Percentiles rank a stretch among this genome's conserved stretches.
Conservation (phyloP, 2,888 invertebrate genomes). For the Timema cristinae region DNA sequence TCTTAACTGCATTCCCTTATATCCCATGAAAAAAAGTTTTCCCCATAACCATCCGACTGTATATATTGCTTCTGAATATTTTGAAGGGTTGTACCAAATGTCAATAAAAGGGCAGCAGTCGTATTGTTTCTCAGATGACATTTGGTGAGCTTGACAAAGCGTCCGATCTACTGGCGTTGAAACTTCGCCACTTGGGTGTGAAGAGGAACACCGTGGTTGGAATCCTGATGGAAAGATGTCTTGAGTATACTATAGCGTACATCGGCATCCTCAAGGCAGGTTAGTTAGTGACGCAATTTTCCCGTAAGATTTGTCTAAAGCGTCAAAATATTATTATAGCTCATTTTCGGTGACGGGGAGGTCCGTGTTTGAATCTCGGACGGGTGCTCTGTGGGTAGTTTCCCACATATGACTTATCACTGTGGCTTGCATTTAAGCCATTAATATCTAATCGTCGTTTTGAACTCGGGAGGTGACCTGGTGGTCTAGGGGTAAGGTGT, state of each 20-base stretch:
- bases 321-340: too few relatives aligned
- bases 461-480: too few relatives aligned
- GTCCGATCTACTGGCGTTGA: constrained; percentile 25
- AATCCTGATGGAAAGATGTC: constrained; percentile 36
- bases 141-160: constrained; percentile 33
- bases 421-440: too few relatives aligned
- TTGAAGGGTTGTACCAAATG: neutral
- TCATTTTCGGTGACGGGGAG: too few relatives aligned
- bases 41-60: neutral
- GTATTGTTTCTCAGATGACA: constrained; percentile 29
- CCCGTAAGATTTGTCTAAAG: too few relatives aligned
- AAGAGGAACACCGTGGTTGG: constrained; percentile 34
- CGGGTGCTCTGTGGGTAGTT: too few relatives aligned
- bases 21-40: neutral
- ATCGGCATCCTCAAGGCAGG: constrained; percentile 36
- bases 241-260: constrained; percentile 35
- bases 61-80: neutral
- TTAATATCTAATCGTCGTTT: too few relatives aligned
- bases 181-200: constrained; percentile 31
- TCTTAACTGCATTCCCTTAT: neutral
- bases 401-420: too few relatives aligned
- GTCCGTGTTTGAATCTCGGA: too few relatives aligned
- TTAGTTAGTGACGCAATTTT: constrained; percentile 17
- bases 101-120: neutral
- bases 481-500: too few relatives aligned